A percentile compares a stretch with the other conserved stretches of the same genome.
phyloP scores from a whole-genome alignment of 2,888 invertebrate species.

The Acrocyrtus sp. region DNA sequence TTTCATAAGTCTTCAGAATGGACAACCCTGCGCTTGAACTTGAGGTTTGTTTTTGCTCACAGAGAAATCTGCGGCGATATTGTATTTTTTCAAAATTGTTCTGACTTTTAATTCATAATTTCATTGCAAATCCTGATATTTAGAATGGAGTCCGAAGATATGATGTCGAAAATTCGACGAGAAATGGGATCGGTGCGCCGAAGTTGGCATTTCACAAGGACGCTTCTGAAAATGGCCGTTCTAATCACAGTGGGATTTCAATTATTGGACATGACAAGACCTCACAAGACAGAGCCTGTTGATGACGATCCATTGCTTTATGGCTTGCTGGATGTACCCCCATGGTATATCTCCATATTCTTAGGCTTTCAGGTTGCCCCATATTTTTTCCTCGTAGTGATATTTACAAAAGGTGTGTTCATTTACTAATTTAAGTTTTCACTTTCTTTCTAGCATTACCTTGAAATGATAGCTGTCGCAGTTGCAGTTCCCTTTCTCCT shows the following conservation, averaged over 20 bases:
- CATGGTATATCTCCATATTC: conserved; percentile 85
- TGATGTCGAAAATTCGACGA: not conserved
- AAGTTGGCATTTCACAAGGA: no score
- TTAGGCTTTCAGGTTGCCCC: conserved; percentile 79
- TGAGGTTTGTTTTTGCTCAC: conserved; percentile 14
- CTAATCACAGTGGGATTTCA: no score
- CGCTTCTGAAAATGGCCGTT: no score
- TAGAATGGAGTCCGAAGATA: not conserved
- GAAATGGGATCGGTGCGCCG: no score
- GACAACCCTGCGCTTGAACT: conserved; percentile 28
- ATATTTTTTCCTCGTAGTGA: not conserved
- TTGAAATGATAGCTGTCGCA: conserved; percentile 88
- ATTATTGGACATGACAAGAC: not conserved
- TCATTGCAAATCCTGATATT: not conserved
- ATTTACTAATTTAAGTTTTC: not conserved
- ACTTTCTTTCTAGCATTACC: conserved; percentile 74
- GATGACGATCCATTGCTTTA: conserved; percentile 67
- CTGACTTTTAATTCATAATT: no score
- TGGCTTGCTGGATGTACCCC: conserved; percentile 82
- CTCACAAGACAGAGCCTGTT: not conserved
- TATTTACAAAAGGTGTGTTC: no score
- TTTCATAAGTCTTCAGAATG: not conserved
- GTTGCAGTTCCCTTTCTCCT: conserved; percentile 84
- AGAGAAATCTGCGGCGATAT: no score
- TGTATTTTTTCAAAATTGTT: no score